Conservation (phyloP, 23 tunicate species). For the Trididemnum clinides region DNA sequence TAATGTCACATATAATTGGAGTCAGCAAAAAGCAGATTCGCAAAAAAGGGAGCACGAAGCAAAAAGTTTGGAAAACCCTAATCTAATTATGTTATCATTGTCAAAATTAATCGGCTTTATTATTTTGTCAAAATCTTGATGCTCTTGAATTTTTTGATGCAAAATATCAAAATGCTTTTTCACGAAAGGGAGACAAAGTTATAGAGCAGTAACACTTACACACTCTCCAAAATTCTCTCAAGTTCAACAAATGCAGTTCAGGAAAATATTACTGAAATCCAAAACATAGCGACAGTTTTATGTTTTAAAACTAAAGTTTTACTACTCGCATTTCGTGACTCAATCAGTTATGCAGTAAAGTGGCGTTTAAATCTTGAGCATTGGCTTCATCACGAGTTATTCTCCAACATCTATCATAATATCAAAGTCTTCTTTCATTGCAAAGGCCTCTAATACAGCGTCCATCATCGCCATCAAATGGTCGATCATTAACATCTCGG, state of each 20-base stretch:
- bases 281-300: background rate
- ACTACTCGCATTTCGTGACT: slow-evolving; percentile 49
- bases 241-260: background rate
- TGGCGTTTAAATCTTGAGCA: background rate
- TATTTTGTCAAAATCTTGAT: background rate
- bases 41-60: too few species aligned
- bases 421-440: slow-evolving; percentile 1
- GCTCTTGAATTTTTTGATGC: background rate
- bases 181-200: background rate
- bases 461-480: slow-evolving; percentile 53
- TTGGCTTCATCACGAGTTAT: slow-evolving; percentile 5
- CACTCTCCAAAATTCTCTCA: background rate
- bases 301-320: background rate
- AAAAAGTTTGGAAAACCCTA: too few species aligned
- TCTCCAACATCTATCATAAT: slow-evolving; percentile 33
- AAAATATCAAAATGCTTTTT: slow-evolving; percentile 4
- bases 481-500: slow-evolving; percentile 35
- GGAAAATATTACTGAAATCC: slow-evolving; percentile 12
- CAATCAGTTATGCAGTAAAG: slow-evolving; percentile 45
- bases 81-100: background rate
- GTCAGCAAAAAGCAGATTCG: too few species aligned
- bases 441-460: slow-evolving; percentile 10
- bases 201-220: background rate
- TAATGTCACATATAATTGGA: too few species aligned
- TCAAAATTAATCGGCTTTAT: background rate